Evolutionary conservation across 1,140 invertebrate genomes (phyloP).

Genomic region (Ostrea edulis): DNA sequence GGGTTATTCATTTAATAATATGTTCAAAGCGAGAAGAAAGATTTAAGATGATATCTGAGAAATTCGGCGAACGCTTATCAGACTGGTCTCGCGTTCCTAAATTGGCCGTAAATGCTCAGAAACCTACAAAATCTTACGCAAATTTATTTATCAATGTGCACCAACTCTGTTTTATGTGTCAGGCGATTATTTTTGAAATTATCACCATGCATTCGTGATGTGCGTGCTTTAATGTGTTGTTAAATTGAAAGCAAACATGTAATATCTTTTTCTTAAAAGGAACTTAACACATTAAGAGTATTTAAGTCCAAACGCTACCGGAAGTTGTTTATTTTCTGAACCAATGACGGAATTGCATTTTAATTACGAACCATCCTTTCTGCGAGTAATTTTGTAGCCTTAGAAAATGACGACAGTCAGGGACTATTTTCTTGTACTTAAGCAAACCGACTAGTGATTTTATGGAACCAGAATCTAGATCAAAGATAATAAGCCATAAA

Average conservation of each 20-base stretch:
- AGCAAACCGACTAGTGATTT: constrained; percentile 20
- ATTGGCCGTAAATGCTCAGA: constrained; percentile 23
- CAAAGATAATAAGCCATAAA: constrained; percentile 33
- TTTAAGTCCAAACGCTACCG: constrained; percentile 36
- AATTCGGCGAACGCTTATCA: constrained; percentile 28
- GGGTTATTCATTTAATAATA: constrained; percentile 34
- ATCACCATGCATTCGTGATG: constrained; percentile 34
- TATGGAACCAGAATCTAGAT: constrained; percentile 21
- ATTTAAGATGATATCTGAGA: constrained; percentile 35
- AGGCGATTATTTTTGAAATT: constrained; percentile 28
- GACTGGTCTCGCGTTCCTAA: constrained; percentile 14
- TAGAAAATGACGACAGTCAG: constrained; percentile 23
- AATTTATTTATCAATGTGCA: constrained; percentile 38
- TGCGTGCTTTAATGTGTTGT: constrained; percentile 38
- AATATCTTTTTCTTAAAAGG: constrained; percentile 38
- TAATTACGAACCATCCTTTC: constrained; percentile 34
- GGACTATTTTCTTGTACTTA: constrained; percentile 29
- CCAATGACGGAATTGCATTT: constrained; percentile 32
- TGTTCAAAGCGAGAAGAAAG: constrained; percentile 37
- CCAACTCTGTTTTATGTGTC: constrained; percentile 32
- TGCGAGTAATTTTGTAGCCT: constrained; percentile 27
- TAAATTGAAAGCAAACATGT: constrained; percentile 39
- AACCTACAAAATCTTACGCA: constrained; percentile 34
- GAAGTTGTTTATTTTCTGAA: constrained; percentile 37
- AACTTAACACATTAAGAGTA: constrained; percentile 37